Conservation (phyloP, 2,888 invertebrate species). For the Microplitis deprimator region DNA sequence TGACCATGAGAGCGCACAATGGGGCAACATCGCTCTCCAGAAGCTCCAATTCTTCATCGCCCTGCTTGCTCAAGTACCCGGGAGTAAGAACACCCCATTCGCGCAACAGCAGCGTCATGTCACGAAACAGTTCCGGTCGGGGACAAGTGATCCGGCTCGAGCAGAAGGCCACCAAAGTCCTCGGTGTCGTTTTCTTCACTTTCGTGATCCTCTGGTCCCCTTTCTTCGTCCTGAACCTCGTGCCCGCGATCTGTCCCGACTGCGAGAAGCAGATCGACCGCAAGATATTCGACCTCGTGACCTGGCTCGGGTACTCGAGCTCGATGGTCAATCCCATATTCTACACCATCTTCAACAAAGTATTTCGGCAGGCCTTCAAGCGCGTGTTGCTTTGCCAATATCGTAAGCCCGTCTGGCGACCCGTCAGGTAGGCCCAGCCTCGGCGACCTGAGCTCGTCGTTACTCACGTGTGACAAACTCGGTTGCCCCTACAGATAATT, state of each 20-base stretch:
- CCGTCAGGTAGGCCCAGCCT: constrained; percentile 71
- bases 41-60: constrained; percentile 74
- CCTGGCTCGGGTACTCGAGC: constrained; percentile 95
- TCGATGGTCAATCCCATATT: constrained; percentile 97
- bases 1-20: constrained; percentile 76
- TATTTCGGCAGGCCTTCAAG: constrained; percentile 92
- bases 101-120: constrained; percentile 86
- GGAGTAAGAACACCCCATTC: constrained; percentile 81
- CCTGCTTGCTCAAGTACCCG: constrained; percentile 73
- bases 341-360: constrained; percentile 96
- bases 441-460: constrained; percentile 58
- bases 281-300: constrained; percentile 88
- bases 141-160: constrained; percentile 89
- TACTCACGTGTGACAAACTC: constrained; percentile 53
- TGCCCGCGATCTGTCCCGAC: constrained; percentile 86
- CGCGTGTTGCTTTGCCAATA: constrained; percentile 87
- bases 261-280: constrained; percentile 84
- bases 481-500: constrained; percentile 18
- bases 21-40: constrained; percentile 59
- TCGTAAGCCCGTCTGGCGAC: constrained; percentile 75
- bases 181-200: constrained; percentile 94
- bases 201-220: constrained; percentile 97
- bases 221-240: constrained; percentile 90
- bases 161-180: constrained; percentile 96
- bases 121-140: constrained; percentile 85